phyloP scores from a whole-genome alignment of 2,888 invertebrate genomes.

The Coremacera marginata region DNA sequence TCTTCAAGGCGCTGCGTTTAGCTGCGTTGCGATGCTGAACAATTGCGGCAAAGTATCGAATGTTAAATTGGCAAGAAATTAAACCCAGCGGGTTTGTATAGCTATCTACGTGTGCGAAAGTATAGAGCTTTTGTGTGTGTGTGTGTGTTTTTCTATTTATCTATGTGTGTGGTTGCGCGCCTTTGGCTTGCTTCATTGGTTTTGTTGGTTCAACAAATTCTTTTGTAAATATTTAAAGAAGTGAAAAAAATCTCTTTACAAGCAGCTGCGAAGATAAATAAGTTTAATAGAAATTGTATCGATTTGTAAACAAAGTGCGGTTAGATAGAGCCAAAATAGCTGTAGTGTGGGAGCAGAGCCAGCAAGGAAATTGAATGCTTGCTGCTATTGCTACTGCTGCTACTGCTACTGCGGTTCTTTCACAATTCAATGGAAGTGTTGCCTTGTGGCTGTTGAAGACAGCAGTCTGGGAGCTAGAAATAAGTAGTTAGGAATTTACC shows the following conservation, averaged over 20 bases:
- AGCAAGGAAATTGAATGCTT: background rate
- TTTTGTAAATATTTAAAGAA: conserved; percentile 26
- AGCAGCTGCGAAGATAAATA: conserved; percentile 19
- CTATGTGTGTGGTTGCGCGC: background rate
- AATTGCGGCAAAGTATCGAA: conserved; percentile 7
- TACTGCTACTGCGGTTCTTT: too few relatives aligned
- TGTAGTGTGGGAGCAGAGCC: too few relatives aligned
- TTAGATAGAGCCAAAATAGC: too few relatives aligned
- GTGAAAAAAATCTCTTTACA: conserved; percentile 3
- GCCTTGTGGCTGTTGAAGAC: background rate
- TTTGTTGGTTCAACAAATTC: conserved; percentile 22
- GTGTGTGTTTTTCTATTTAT: background rate
- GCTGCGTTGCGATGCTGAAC: conserved; percentile 5
- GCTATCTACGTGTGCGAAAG: background rate
- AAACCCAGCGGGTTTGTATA: conserved; percentile 3
- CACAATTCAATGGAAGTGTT: background rate
- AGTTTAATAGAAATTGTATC: conserved; percentile 29
- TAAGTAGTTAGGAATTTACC: background rate
- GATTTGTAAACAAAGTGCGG: conserved; percentile 1
- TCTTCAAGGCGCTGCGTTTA: conserved; percentile 16
- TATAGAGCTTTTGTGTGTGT: background rate
- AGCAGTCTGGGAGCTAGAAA: conserved; percentile 1
- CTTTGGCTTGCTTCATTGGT: conserved; percentile 4
- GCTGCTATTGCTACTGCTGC: background rate
- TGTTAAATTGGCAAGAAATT: conserved; percentile 33